These are phyloP conservation scores for Volucella zonaria DNA, from an alignment of 2,888 invertebrate genomes.

Conservation along the genomic window DNA sequence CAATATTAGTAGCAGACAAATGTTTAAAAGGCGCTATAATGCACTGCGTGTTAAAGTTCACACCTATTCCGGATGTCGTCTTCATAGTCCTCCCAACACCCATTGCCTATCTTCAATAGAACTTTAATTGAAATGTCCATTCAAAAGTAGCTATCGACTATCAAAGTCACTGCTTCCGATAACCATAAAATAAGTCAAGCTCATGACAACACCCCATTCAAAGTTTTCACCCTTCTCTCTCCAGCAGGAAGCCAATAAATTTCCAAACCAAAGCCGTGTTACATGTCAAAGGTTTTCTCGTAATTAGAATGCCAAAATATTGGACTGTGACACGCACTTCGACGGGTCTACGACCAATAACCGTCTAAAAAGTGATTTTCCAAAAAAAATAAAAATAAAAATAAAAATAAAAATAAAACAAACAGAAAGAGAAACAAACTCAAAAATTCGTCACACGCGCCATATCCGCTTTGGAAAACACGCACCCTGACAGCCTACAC, in stretches of 20 bases:
- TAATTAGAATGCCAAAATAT: constrained; percentile 66
- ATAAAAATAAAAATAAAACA: not conserved
- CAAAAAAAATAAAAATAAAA: constrained; percentile 1
- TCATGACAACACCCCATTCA: constrained; percentile 30
- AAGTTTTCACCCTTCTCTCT: not conserved
- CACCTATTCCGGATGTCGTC: too few species aligned
- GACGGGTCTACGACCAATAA: not conserved
- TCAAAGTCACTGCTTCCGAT: constrained; percentile 22
- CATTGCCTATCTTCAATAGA: too few species aligned
- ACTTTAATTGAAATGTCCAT: constrained; percentile 4
- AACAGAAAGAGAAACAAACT: not conserved
- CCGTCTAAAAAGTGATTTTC: constrained; percentile 42
- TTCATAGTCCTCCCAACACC: too few species aligned
- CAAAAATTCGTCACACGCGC: constrained; percentile 67
- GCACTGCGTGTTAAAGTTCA: too few species aligned
- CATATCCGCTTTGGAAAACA: constrained; percentile 52
- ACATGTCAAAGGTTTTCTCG: constrained; percentile 51
- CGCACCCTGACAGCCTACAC: constrained; percentile 29
- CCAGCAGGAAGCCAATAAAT: constrained; percentile 45
- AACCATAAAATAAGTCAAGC: constrained; percentile 13
- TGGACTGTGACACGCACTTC: constrained; percentile 58
- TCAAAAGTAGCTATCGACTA: not conserved
- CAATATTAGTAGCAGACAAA: too few species aligned
- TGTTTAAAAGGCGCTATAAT: too few species aligned
- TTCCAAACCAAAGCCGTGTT: constrained; percentile 52